Evolutionary conservation across 2,797 vertebrate species (phyloP), one percentile per base, ranked within the genome.

Genomic region (Poecile montanus): DNA sequence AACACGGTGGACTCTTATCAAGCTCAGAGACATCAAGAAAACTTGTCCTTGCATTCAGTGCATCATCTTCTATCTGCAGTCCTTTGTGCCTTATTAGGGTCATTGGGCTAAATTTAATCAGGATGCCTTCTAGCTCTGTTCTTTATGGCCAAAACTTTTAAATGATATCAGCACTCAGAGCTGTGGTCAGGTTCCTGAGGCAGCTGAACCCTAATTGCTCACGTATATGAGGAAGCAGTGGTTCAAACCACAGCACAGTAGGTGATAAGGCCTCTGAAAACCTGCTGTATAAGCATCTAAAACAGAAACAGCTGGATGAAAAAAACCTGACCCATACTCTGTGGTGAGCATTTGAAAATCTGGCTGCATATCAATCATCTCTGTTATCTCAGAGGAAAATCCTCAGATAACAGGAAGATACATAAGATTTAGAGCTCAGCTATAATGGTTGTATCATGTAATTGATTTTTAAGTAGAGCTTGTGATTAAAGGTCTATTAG

Each of bases 401-500:
- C 93, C 90, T 89, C 89, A 93, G 91, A 76, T 94, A 96, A 96
- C 91, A 95, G 76, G 86, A 93, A 95, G 87, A 93, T 88, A 87
- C 66, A 82, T 44, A 88, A 93, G 94, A 94, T 95, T 96, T 95
- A 93, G 85, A 88, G 92, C 85, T 95, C 92, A 95, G 74, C 91
- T 91, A 13, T 88, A 96, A 87, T 68, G 85, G 63, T 90, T 91
- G 80, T 90, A 82, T 94, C 91, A 56, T 38, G 34, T 85, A 92
- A 93, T 90, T 96, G 94, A 92, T 96, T 96, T 95, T 93, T 92
- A 96, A 96, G 87, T 90, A 90, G 66, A 75, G 44, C 56, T 90
- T 7, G 4, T 81, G 70, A 92, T 95, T 95, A 93, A 90, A 95
- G 74, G 61, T 85, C 88, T 92, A 61, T 95, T 93, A 93, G 86